Evolutionary conservation across 2,888 invertebrate species (phyloP).

Genomic region (Colostygia pectinataria): DNA sequence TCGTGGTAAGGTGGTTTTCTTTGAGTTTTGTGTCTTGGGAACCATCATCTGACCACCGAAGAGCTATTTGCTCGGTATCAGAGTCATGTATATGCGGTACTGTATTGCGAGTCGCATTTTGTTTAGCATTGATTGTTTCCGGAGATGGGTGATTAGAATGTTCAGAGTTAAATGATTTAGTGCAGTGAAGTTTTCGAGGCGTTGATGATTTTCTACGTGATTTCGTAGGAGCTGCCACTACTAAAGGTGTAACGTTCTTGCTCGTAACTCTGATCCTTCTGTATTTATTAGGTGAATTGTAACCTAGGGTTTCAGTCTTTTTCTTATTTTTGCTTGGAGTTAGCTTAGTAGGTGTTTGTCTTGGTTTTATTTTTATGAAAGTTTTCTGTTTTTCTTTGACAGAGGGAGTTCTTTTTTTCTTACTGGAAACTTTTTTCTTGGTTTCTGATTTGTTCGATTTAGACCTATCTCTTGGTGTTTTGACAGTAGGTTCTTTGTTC

Average conservation of each 20-base stretch:
- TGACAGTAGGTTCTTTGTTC: conserved; percentile 29
- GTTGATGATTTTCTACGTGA: conserved; percentile 78
- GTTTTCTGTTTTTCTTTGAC: conserved; percentile 57
- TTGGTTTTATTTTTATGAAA: conserved; percentile 70
- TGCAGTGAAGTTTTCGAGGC: conserved; percentile 71
- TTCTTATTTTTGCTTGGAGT: conserved; percentile 46
- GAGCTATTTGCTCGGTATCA: conserved; percentile 59
- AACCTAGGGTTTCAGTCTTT: conserved; percentile 37
- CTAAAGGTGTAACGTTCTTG: conserved; percentile 36
- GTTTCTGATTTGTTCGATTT: conserved; percentile 34
- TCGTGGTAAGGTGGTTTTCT: too few relatives aligned
- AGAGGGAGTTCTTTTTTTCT: conserved; percentile 55
- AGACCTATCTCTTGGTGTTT: conserved; percentile 41
- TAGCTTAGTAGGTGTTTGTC: conserved; percentile 62
- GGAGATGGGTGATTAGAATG: conserved; percentile 56
- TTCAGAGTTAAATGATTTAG: conserved; percentile 61
- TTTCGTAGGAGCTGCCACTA: conserved; percentile 56
- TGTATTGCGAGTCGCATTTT: conserved; percentile 34
- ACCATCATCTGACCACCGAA: conserved; percentile 72
- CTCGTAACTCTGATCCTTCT: conserved; percentile 50
- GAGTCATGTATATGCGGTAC: conserved; percentile 49
- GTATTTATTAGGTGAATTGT: conserved; percentile 35
- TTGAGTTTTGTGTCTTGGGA: conserved; percentile 60
- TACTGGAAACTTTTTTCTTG: conserved; percentile 41
- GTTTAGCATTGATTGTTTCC: conserved; percentile 41